These are phyloP conservation scores for Musca domestica DNA, from an alignment of 1,140 invertebrate species.

Conservation along the genomic window DNA sequence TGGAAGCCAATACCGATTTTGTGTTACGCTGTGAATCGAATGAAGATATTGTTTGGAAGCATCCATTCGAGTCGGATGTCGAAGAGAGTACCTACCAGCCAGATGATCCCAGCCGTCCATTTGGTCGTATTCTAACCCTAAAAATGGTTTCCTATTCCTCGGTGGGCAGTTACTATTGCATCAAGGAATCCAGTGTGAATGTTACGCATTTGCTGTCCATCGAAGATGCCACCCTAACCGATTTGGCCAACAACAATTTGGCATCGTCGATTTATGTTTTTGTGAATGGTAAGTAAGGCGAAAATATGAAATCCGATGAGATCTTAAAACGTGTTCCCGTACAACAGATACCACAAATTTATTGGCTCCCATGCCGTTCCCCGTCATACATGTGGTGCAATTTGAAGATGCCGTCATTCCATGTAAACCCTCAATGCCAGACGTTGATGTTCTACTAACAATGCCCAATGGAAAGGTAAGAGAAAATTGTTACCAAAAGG, in stretches of 20 bases:
- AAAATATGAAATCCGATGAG: not conserved
- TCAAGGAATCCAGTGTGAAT: slow-evolving; percentile 37
- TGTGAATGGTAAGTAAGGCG: slow-evolving; percentile 61
- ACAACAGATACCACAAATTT: slow-evolving; percentile 57
- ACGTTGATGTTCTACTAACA: slow-evolving; percentile 59
- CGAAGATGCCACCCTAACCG: slow-evolving; percentile 40
- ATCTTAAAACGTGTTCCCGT: too few relatives aligned
- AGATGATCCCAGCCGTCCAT: slow-evolving; percentile 48
- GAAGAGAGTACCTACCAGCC: slow-evolving; percentile 27
- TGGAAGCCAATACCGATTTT: slow-evolving; percentile 55
- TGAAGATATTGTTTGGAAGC: slow-evolving; percentile 54
- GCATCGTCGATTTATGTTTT: slow-evolving; percentile 64
- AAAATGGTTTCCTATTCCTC: slow-evolving; percentile 54
- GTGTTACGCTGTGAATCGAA: slow-evolving; percentile 57
- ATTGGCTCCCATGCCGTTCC: slow-evolving; percentile 53
- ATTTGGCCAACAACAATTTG: slow-evolving; percentile 52
- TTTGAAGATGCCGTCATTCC: slow-evolving; percentile 59
- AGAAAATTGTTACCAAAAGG: too few relatives aligned
- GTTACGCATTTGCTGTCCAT: slow-evolving; percentile 38
- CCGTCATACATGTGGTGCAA: slow-evolving; percentile 51
- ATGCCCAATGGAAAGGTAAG: slow-evolving; percentile 50
- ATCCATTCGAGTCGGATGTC: not conserved
- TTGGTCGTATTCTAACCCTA: slow-evolving; percentile 53
- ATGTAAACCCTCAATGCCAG: slow-evolving; percentile 68
- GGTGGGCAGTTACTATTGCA: slow-evolving; percentile 64